Evolutionary conservation across 2,888 invertebrate species (phyloP).

Genomic region (Polia nebulosa): DNA sequence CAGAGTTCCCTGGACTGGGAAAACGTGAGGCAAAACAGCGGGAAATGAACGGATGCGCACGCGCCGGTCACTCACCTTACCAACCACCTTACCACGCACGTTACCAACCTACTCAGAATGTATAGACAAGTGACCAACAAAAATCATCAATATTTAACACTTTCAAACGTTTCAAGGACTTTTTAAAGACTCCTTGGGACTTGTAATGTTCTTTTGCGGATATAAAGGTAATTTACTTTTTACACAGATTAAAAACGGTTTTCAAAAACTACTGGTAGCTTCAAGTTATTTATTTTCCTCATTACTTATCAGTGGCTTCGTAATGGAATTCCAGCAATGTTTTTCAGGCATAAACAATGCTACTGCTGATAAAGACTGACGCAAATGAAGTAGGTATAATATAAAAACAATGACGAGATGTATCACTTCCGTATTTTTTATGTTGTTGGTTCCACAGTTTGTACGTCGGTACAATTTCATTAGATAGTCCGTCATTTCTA

Average conservation of each 20-base stretch:
- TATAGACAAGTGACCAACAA: slow-evolving; percentile 64
- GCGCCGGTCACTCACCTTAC: slow-evolving; percentile 80
- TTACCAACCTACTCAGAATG: slow-evolving; percentile 55
- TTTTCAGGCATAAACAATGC: slow-evolving; percentile 32
- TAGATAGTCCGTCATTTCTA: slow-evolving; percentile 1
- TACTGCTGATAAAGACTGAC: slow-evolving; percentile 49
- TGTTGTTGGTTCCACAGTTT: slow-evolving; percentile 7
- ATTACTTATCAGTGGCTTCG: slow-evolving; percentile 17
- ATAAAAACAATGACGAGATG: slow-evolving; percentile 31
- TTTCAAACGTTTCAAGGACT: slow-evolving; percentile 21
- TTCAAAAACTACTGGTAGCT: slow-evolving; percentile 13
- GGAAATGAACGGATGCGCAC: slow-evolving; percentile 60
- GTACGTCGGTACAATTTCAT: not conserved
- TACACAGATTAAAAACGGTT: slow-evolving; percentile 4
- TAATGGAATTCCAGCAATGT: slow-evolving; percentile 25
- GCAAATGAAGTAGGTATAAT: slow-evolving; percentile 19
- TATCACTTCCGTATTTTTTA: slow-evolving; percentile 35
- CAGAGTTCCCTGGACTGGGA: slow-evolving; percentile 54
- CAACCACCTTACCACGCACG: slow-evolving; percentile 46
- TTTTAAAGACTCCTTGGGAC: not conserved
- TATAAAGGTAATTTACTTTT: not conserved
- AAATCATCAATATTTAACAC: slow-evolving; percentile 63
- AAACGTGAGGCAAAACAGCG: slow-evolving; percentile 69
- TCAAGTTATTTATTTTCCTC: slow-evolving; percentile 43
- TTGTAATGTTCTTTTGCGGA: not conserved